Conservation (phyloP, 2,113 vertebrate genomes). For the Prunella himalayana region DNA sequence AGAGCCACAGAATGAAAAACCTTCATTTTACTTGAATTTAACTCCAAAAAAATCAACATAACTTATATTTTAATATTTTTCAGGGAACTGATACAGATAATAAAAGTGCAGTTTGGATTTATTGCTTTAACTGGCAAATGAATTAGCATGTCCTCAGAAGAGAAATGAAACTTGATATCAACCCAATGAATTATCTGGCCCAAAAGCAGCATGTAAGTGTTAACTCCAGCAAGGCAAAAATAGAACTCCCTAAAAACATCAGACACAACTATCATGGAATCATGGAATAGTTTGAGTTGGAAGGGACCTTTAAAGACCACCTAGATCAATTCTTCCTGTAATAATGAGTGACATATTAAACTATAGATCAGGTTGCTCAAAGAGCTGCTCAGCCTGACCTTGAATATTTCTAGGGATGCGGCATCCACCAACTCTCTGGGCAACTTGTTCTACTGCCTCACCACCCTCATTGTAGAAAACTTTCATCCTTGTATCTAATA, state of each 20-base stretch:
- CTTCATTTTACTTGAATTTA: neutral
- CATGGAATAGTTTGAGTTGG: neutral
- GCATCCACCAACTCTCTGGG: neutral
- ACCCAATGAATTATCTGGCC: neutral
- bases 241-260: neutral
- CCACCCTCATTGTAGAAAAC: neutral
- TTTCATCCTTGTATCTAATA: neutral
- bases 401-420: neutral
- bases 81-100: neutral
- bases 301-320: neutral
- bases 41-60: neutral
- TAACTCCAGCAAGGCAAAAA: neutral
- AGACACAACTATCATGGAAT: neutral
- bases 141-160: neutral
- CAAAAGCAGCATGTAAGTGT: neutral
- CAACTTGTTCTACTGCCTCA: neutral
- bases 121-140: neutral
- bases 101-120: neutral
- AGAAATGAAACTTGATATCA: neutral
- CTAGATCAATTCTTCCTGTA: neutral
- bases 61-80: neutral
- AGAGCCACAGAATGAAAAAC: neutral
- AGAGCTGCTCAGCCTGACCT: fast-evolving
- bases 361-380: neutral
- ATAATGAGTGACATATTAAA: neutral